phyloP scores from a whole-genome alignment of 1,140 invertebrate species.

The Chironomus striatipennis region DNA sequence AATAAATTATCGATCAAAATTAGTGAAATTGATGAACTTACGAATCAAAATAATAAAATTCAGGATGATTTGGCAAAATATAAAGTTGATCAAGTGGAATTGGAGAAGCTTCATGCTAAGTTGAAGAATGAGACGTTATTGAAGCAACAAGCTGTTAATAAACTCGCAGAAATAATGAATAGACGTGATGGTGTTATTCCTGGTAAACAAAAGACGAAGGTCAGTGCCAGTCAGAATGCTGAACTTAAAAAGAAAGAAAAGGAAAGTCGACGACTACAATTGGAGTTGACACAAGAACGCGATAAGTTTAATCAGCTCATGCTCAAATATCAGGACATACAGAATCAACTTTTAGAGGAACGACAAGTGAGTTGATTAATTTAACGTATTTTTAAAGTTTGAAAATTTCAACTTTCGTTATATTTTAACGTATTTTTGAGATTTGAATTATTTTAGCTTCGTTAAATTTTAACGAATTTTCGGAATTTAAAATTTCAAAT shows the following conservation, averaged over 20 bases:
- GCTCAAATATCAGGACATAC: slow-evolving; percentile 75
- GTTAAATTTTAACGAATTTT: too few species aligned
- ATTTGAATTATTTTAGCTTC: too few species aligned
- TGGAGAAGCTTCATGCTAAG: slow-evolving; percentile 75
- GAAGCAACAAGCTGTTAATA: slow-evolving; percentile 91
- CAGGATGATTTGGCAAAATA: slow-evolving; percentile 57
- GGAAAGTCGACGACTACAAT: slow-evolving; percentile 88
- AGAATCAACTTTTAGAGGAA: slow-evolving; percentile 58
- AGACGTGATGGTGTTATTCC: slow-evolving; percentile 41
- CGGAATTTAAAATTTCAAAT: too few species aligned
- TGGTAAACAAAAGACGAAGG: slow-evolving; percentile 51
- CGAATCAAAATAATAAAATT: slow-evolving; percentile 62
- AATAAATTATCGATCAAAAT: slow-evolving; percentile 36
- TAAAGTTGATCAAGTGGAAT: slow-evolving; percentile 61
- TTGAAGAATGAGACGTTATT: slow-evolving; percentile 81
- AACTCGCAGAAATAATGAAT: slow-evolving; percentile 95
- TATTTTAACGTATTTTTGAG: too few species aligned
- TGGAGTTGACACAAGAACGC: slow-evolving; percentile 88
- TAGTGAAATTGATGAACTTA: slow-evolving; percentile 53
- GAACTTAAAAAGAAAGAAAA: slow-evolving; percentile 88
- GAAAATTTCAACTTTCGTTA: too few species aligned
- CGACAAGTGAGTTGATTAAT: slow-evolving; percentile 35
- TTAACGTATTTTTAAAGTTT: too few species aligned
- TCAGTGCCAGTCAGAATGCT: slow-evolving; percentile 60
- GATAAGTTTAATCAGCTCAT: slow-evolving; percentile 87